These are phyloP conservation scores for Hyperoplus immaculatus DNA, from an alignment of 2,797 vertebrate genomes.

Conservation along the genomic window DNA sequence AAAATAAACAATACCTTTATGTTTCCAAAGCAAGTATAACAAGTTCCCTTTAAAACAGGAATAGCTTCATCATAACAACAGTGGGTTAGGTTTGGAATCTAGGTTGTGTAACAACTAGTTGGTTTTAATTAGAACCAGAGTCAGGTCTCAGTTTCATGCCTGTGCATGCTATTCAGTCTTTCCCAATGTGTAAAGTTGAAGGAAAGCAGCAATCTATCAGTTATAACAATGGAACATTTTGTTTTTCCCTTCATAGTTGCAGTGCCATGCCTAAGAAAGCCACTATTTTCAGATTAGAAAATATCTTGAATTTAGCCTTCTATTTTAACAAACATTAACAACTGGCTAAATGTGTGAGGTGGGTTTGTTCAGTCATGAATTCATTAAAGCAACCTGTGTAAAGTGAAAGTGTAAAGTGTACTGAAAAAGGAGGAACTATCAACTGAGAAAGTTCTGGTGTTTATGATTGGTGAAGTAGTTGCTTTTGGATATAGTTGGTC, in stretches of 20 bases:
- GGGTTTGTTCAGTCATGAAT: background rate
- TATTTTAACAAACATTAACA: background rate
- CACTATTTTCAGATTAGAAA: conserved; percentile 3
- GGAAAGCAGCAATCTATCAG: background rate
- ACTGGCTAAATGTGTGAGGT: background rate
- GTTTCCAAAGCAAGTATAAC: too few relatives aligned
- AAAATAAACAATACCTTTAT: too few relatives aligned
- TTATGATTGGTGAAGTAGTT: background rate
- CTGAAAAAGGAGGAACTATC: background rate
- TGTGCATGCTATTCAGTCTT: background rate
- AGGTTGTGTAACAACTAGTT: too few relatives aligned
- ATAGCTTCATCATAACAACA: background rate
- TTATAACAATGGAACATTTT: background rate
- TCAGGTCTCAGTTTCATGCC: background rate
- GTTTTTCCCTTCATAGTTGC: background rate
- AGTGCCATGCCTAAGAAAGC: background rate
- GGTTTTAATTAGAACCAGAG: too few relatives aligned
- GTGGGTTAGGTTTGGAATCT: background rate
- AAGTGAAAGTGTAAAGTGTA: background rate
- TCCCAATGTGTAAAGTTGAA: background rate
- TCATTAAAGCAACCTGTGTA: background rate
- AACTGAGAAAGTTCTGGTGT: background rate
- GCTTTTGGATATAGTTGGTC: background rate
- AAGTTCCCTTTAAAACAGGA: background rate
- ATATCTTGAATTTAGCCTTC: background rate